These are phyloP conservation scores for Diprion similis DNA, from an alignment of 1,140 invertebrate genomes.

Conservation along the genomic window DNA sequence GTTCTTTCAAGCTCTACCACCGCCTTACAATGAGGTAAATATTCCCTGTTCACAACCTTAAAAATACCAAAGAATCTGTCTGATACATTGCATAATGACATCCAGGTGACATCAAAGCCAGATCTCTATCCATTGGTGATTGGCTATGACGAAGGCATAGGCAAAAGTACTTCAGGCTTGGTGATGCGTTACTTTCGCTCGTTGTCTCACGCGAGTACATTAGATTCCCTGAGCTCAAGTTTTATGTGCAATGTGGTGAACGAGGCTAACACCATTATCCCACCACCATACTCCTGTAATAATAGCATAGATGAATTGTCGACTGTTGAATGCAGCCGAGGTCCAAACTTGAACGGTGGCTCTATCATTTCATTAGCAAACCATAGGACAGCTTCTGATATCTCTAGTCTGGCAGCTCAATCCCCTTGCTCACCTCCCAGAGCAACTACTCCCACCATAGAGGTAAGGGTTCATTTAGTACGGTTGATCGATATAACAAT, in stretches of 20 bases:
- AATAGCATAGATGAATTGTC: constrained; percentile 73
- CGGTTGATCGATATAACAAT: background rate
- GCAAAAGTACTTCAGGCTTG: constrained; percentile 75
- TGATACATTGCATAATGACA: background rate
- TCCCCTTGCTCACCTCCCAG: constrained; percentile 76
- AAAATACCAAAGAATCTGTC: constrained; percentile 9
- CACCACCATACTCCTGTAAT: constrained; percentile 81
- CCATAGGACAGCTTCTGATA: constrained; percentile 70
- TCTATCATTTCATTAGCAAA: constrained; percentile 58
- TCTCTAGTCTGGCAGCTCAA: constrained; percentile 69
- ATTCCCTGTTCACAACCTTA: constrained; percentile 25
- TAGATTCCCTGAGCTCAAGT: constrained; percentile 82
- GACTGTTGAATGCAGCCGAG: constrained; percentile 49
- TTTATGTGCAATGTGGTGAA: constrained; percentile 82
- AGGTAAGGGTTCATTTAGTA: constrained; percentile 48
- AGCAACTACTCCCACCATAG: constrained; percentile 78
- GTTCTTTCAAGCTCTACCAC: constrained; percentile 76
- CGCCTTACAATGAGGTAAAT: constrained; percentile 81
- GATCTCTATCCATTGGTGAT: constrained; percentile 84
- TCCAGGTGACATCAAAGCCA: constrained; percentile 82
- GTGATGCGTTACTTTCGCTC: constrained; percentile 86
- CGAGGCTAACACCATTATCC: constrained; percentile 80
- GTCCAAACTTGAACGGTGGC: constrained; percentile 44
- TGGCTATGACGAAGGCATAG: constrained; percentile 73
- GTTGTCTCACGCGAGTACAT: constrained; percentile 79